phyloP scores from a whole-genome alignment of 2,888 invertebrate species.

The Lampropteryx suffumata region DNA sequence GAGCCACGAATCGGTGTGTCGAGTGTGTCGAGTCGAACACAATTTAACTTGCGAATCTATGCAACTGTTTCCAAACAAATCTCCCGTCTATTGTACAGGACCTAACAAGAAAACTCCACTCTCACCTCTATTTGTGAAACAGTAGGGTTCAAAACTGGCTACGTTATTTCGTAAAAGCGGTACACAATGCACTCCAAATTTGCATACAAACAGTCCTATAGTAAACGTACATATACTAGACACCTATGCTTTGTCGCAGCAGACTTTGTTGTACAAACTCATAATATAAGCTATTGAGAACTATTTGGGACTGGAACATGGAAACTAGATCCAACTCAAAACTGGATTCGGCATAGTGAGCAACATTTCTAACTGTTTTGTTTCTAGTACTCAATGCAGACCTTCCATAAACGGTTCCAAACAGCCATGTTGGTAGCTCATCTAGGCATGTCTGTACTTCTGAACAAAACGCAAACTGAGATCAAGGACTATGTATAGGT shows the following conservation, averaged over 20 bases:
- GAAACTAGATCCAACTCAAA: conserved; percentile 18
- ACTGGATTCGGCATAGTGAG: not conserved
- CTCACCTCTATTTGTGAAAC: conserved; percentile 4
- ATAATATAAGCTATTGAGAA: conserved; percentile 22
- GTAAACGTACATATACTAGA: conserved; percentile 23
- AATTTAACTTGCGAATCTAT: conserved; percentile 56
- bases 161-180: conserved; percentile 32
- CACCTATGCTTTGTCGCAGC: conserved; percentile 19
- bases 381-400: not conserved
- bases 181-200: conserved; percentile 63
- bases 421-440: no score
- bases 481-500: no score
- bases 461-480: no score
- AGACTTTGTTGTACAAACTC: conserved; percentile 27
- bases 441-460: no score
- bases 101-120: conserved; percentile 32
- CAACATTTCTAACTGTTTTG: conserved; percentile 7
- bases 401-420: not conserved
- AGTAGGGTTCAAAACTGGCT: conserved; percentile 8
- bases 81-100: conserved; percentile 40
- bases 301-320: conserved; percentile 23
- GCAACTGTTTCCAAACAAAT: conserved; percentile 59
- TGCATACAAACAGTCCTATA: conserved; percentile 54
- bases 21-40: conserved; percentile 44
- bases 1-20: conserved; percentile 20